Evolutionary conservation across 2,113 vertebrate genomes (phyloP).

Genomic region (Morphnarchus princeps): DNA sequence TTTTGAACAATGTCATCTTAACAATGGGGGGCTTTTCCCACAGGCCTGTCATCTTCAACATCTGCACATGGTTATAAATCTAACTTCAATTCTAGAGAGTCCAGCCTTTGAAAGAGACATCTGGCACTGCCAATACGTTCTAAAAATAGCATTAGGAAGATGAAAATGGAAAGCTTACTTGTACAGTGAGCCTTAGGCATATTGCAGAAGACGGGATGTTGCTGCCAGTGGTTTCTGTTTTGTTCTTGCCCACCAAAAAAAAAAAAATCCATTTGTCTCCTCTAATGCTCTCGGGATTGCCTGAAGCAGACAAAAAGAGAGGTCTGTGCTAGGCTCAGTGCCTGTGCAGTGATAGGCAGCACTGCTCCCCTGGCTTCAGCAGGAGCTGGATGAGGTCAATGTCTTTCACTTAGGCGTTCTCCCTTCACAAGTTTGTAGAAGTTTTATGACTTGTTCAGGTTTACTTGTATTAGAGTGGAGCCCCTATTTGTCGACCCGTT

Average conservation of each 20-base stretch:
- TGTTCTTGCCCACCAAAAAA: conserved; percentile 3
- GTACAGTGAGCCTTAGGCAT: conserved; percentile 5
- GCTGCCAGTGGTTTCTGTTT: conserved; percentile 21
- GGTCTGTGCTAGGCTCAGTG: neutral
- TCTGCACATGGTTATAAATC: conserved; percentile 33
- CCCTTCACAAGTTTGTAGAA: neutral
- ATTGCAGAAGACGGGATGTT: neutral
- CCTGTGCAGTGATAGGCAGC: neutral
- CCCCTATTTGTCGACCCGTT: neutral
- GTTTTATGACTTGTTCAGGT: neutral
- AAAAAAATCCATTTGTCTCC: neutral
- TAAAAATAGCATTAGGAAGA: conserved; percentile 53
- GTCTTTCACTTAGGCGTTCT: neutral
- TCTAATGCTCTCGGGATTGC: neutral
- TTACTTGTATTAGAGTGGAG: neutral
- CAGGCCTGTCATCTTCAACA: neutral
- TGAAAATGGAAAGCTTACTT: conserved; percentile 43
- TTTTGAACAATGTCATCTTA: neutral
- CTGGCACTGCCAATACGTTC: conserved; percentile 33
- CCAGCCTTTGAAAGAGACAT: conserved; percentile 39
- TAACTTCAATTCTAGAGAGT: neutral
- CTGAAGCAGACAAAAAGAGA: neutral
- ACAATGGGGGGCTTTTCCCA: neutral
- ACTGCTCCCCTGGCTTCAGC: neutral
- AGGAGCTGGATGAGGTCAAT: neutral